A percentile compares a stretch with the other conserved stretches of the same genome.
These are phyloP conservation scores for Zhuqinia jingwanae DNA, from an alignment of 2,888 invertebrate genomes.

Conservation along the genomic window DNA sequence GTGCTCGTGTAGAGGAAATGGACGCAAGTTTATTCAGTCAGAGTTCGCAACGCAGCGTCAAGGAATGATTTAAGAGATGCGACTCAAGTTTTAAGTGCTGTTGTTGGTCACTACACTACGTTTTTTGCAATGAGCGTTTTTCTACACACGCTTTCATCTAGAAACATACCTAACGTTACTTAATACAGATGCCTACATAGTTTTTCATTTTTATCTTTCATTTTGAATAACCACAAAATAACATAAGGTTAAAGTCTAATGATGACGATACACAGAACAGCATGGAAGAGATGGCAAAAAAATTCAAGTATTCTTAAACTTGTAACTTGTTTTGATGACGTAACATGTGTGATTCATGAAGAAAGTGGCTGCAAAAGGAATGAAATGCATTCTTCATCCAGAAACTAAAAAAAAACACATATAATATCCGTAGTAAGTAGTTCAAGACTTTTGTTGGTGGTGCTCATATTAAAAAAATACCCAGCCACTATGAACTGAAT, in stretches of 20 bases:
- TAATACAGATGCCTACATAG: background rate
- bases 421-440: no score
- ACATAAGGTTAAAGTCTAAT: background rate
- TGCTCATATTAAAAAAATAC: slow-evolving; percentile 34
- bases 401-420: slow-evolving; percentile 19
- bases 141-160: no score
- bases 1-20: slow-evolving; percentile 2
- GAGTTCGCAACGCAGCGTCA: no score
- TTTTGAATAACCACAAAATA: slow-evolving; percentile 13
- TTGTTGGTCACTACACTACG: background rate
- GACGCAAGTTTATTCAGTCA: slow-evolving; percentile 22
- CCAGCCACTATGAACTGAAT: no score
- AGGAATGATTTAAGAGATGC: slow-evolving; percentile 31
- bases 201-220: slow-evolving; percentile 7
- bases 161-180: no score
- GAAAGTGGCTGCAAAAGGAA: background rate
- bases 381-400: slow-evolving; percentile 51
- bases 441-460: background rate
- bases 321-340: slow-evolving; percentile 31
- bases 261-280: background rate
- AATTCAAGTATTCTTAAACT: slow-evolving; percentile 47
- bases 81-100: slow-evolving; percentile 30
- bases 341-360: slow-evolving; percentile 39
- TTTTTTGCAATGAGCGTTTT: slow-evolving; percentile 1
- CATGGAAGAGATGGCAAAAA: background rate